These are phyloP conservation scores for Calephelis perditalis DNA, from an alignment of 2,888 invertebrate genomes.

Conservation along the genomic window DNA sequence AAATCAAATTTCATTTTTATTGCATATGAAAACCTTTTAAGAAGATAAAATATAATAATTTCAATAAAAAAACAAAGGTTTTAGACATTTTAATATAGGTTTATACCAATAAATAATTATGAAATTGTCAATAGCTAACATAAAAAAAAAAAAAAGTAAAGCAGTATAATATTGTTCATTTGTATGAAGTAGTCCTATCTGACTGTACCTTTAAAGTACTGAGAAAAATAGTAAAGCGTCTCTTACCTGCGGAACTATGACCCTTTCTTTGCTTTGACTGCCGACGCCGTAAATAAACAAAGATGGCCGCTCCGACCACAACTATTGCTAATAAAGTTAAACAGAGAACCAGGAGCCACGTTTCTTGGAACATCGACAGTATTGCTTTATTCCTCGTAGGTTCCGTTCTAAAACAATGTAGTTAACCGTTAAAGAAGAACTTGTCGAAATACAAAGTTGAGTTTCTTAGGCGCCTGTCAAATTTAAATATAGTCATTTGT, in stretches of 20 bases:
- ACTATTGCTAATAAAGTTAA: constrained; percentile 61
- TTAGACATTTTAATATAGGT: too few species aligned
- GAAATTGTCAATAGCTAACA: too few species aligned
- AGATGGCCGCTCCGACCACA: constrained; percentile 54
- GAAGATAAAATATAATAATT: too few species aligned
- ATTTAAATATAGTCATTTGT: too few species aligned
- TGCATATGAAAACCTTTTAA: too few species aligned
- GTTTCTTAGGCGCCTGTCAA: neutral
- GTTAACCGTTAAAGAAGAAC: constrained; percentile 12
- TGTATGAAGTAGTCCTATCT: too few species aligned
- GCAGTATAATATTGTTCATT: too few species aligned
- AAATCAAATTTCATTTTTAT: too few species aligned
- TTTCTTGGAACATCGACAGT: constrained; percentile 70
- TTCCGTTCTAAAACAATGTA: constrained; percentile 61
- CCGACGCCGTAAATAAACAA: constrained; percentile 58
- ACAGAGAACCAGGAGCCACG: constrained; percentile 65
- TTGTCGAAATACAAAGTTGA: constrained; percentile 11
- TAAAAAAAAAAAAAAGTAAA: too few species aligned
- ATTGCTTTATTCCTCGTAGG: constrained; percentile 70
- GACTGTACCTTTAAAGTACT: neutral
- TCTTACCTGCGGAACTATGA: constrained; percentile 57
- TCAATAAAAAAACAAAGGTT: too few species aligned
- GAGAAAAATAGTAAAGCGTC: neutral
- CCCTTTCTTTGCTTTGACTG: constrained; percentile 63
- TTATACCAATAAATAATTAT: too few species aligned